These are phyloP conservation scores for Isichthys henryi DNA, from an alignment of 2,113 vertebrate species.

Conservation along the genomic window DNA sequence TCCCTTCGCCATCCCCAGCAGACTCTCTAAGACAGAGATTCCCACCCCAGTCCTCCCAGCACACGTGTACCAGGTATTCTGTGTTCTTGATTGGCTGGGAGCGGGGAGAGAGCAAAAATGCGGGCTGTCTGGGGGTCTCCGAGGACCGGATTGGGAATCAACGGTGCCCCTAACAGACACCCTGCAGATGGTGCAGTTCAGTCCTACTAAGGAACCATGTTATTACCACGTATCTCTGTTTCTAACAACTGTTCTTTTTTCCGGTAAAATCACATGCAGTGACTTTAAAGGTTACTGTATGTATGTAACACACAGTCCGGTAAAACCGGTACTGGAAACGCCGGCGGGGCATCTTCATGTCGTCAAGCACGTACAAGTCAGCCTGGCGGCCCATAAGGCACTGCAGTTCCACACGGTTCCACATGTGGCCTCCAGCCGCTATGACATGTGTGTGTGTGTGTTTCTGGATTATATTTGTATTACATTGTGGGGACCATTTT, in stretches of 20 bases:
- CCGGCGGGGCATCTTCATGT: background rate
- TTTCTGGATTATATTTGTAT: slow-evolving; percentile 10
- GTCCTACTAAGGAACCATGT: background rate
- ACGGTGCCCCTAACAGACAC: background rate
- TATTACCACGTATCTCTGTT: too few relatives aligned
- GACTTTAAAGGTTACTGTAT: background rate
- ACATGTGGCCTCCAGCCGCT: background rate
- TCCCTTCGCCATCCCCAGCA: background rate
- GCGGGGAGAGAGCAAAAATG: background rate
- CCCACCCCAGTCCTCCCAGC: background rate
- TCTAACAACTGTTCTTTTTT: background rate
- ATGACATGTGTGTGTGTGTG: background rate
- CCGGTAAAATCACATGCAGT: background rate
- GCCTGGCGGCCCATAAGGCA: background rate
- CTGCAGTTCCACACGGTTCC: background rate
- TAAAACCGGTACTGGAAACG: background rate
- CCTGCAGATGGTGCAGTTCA: background rate
- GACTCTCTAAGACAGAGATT: background rate
- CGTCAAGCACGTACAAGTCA: background rate
- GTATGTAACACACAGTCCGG: background rate
- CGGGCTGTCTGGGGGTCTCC: background rate
- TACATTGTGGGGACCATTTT: slow-evolving; percentile 12
- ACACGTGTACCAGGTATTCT: background rate
- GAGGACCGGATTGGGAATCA: background rate
- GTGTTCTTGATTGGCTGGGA: background rate